Evolutionary conservation across 2,888 invertebrate genomes (phyloP), one percentile per base, ranked within the genome.

Genomic region (Drosophila algonquin): DNA sequence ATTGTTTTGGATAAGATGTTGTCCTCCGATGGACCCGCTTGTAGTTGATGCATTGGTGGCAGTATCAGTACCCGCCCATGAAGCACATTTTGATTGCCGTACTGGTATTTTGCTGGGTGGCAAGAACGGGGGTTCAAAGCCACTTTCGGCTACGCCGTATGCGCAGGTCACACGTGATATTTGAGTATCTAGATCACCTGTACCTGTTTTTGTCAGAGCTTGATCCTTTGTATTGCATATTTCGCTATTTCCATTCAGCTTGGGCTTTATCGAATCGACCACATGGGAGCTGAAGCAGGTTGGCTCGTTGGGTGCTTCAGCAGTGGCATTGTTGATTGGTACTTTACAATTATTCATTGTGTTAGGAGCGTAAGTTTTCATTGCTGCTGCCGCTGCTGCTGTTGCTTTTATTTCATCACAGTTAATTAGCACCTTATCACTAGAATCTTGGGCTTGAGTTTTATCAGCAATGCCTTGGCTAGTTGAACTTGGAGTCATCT

Each of bases 11-110:
- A 40, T 40, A n/a, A 14, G 40, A 40, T 40, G 14, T n/a, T 50
- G 48, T 27, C 51, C 30, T 40, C 59, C 44, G 44, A 44, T 27
- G 56, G 50, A 44, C 51, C 48, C 57, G n/a, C 58, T 21, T 45
- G 63, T 24, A 40, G 51, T 40, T 51, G 67, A 24, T 48, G 63
- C 47, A 12, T 52, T 52, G 30, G 61, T 50, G 59, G 73, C 54
- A 45, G 51, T 44, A 77, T 94, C 93, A 44, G 93, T 94, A 87
- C 94, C 94, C 65, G 95, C 94, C 96, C 95, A 95, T 40, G 95
- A 95, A 90, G 95, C 94, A 92, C 95, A 95, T 91, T 95, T 95
- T 72, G 95, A 94, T 58, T 95, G 93, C 50, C 94, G 92, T 78
- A 95, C 93, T 65, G 95, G 95, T 87, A 95, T 95, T 92, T 95